phyloP scores from a whole-genome alignment of 1,140 invertebrate species.

The Diachasma alloeum region DNA sequence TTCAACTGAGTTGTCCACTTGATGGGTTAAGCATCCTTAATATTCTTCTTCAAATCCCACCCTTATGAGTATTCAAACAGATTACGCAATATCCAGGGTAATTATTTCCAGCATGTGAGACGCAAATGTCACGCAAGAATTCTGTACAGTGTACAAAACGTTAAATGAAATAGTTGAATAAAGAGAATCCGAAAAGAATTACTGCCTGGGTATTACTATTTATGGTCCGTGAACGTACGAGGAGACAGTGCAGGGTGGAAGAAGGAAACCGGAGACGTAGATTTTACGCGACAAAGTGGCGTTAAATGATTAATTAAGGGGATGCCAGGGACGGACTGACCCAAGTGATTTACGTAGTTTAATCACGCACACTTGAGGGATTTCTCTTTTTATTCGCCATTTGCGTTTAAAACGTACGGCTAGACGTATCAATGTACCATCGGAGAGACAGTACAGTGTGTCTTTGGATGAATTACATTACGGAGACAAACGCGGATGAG shows the following conservation, averaged over 20 bases:
- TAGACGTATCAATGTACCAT: conserved; percentile 6
- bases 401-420: background rate
- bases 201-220: background rate
- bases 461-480: conserved; percentile 26
- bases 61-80: background rate
- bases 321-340: conserved; percentile 8
- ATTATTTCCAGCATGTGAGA: background rate
- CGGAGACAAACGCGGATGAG: background rate
- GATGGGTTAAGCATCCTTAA: too few species aligned
- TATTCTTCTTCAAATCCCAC: too few species aligned
- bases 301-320: conserved; percentile 38
- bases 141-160: background rate
- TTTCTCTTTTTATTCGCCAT: conserved; percentile 6
- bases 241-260: background rate
- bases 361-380: conserved; percentile 30
- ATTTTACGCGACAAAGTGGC: conserved; percentile 34
- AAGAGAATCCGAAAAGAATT: conserved; percentile 6
- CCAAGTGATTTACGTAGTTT: conserved; percentile 28
- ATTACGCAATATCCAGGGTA: conserved; percentile 9
- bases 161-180: conserved; percentile 1
- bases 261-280: conserved; percentile 8
- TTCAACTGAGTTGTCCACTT: too few species aligned
- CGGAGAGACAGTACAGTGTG: background rate
- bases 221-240: background rate
- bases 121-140: conserved; percentile 24